Conservation (phyloP, 1,140 invertebrate species). For the Anthonomus grandis region DNA sequence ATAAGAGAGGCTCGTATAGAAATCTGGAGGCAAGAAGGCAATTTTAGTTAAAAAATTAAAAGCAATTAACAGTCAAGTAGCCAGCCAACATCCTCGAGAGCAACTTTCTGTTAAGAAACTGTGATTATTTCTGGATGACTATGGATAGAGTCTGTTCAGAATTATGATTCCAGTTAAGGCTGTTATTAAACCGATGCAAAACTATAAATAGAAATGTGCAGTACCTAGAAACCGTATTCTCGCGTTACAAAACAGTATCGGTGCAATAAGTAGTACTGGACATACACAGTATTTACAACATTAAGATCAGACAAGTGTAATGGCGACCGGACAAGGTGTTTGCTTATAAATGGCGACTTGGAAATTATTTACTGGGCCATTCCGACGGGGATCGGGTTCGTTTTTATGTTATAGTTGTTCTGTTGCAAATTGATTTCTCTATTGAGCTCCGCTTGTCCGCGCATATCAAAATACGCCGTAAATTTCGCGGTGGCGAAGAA, state of each 20-base stretch:
- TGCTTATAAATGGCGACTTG: slow-evolving; percentile 27
- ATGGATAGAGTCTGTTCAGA: too few relatives aligned
- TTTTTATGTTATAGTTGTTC: slow-evolving; percentile 23
- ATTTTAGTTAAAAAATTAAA: too few relatives aligned
- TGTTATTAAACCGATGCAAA: too few relatives aligned
- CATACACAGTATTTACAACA: slow-evolving; percentile 23
- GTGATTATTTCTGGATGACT: too few relatives aligned
- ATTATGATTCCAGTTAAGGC: too few relatives aligned
- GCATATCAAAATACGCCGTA: slow-evolving; percentile 18
- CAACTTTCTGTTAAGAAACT: too few relatives aligned
- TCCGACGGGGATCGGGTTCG: slow-evolving; percentile 16
- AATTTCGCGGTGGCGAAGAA: slow-evolving; percentile 7
- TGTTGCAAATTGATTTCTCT: slow-evolving; percentile 20
- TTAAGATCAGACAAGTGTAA: slow-evolving; percentile 24
- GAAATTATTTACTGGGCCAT: slow-evolving; percentile 23
- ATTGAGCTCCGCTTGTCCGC: slow-evolving; percentile 6
- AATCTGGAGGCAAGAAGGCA: too few relatives aligned
- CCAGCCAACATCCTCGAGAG: too few relatives aligned
- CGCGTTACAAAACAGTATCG: slow-evolving; percentile 5
- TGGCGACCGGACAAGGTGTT: slow-evolving; percentile 23
- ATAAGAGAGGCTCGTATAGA: too few relatives aligned
- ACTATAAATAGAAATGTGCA: too few relatives aligned
- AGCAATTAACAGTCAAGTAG: too few relatives aligned
- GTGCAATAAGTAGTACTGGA: slow-evolving; percentile 6
- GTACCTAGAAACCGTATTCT: slow-evolving; percentile 15